These are phyloP conservation scores for Scalopus aquaticus DNA, from an alignment of 2,113 vertebrate species.

Conservation along the genomic window DNA sequence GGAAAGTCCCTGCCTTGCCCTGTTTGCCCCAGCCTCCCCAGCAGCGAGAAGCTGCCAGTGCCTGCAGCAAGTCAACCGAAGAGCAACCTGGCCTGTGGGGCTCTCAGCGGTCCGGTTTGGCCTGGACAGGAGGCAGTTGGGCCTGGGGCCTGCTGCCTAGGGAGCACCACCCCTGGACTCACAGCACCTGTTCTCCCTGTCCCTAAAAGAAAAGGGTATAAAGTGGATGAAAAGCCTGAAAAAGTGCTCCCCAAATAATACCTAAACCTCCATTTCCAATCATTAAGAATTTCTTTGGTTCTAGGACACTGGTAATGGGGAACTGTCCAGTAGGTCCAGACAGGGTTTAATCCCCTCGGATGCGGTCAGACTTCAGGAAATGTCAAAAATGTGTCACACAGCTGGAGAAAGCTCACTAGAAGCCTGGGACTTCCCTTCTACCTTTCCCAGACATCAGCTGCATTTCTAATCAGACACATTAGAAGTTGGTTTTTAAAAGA, in stretches of 20 bases:
- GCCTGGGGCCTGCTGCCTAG: fast-evolving
- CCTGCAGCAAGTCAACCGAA: neutral
- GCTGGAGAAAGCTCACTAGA: neutral
- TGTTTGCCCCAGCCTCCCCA: neutral
- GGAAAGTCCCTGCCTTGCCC: neutral
- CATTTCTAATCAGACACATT: neutral
- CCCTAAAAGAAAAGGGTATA: neutral
- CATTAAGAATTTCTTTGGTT: neutral
- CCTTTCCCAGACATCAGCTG: neutral
- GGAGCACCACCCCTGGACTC: fast-evolving
- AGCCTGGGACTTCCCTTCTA: neutral
- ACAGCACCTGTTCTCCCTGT: neutral
- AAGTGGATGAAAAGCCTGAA: neutral
- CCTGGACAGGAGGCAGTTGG: neutral
- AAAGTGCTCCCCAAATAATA: neutral
- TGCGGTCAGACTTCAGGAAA: neutral
- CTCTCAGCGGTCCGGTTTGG: neutral
- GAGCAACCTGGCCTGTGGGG: too few relatives aligned
- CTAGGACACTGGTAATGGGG: neutral
- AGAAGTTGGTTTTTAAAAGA: neutral
- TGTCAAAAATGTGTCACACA: neutral
- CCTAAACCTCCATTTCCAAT: neutral
- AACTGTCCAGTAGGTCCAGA: neutral
- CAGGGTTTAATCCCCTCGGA: neutral
- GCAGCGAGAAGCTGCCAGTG: neutral